phyloP scores from a whole-genome alignment of 2,113 vertebrate genomes.

The Equus przewalskii region DNA sequence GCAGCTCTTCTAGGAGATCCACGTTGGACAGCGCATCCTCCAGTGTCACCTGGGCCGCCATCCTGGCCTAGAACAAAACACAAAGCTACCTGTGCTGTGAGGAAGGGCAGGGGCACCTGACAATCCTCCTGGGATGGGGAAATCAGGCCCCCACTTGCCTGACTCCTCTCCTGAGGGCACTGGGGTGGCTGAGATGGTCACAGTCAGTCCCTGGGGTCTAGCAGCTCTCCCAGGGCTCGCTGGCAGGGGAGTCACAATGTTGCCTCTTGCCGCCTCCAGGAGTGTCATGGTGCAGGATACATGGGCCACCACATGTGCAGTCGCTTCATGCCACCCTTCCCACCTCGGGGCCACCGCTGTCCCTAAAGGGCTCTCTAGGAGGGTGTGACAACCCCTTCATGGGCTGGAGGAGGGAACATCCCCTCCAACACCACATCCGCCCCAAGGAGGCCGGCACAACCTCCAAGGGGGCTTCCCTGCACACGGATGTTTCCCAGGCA shows the following conservation, averaged over 20 bases:
- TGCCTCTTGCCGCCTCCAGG: neutral
- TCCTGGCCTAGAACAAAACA: slow-evolving; percentile 86
- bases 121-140: neutral
- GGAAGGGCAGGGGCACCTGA: neutral
- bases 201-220: accelerated
- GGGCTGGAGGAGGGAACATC: neutral
- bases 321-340: neutral
- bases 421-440: neutral
- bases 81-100: neutral
- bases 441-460: neutral
- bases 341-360: neutral
- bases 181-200: accelerated
- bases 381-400: neutral
- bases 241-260: neutral
- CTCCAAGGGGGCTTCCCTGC: neutral
- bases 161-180: neutral
- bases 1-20: slow-evolving; percentile 98
- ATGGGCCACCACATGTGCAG: accelerated
- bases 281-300: no score
- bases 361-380: neutral
- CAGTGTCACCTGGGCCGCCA: slow-evolving; percentile 96
- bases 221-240: neutral
- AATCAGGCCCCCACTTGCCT: neutral
- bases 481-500: accelerated
- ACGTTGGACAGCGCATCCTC: slow-evolving; percentile 99